Percentiles rank a stretch among this genome's conserved stretches.
These are phyloP conservation scores for Polydrusus tereticollis DNA, from an alignment of 2,888 invertebrate genomes.

Conservation along the genomic window DNA sequence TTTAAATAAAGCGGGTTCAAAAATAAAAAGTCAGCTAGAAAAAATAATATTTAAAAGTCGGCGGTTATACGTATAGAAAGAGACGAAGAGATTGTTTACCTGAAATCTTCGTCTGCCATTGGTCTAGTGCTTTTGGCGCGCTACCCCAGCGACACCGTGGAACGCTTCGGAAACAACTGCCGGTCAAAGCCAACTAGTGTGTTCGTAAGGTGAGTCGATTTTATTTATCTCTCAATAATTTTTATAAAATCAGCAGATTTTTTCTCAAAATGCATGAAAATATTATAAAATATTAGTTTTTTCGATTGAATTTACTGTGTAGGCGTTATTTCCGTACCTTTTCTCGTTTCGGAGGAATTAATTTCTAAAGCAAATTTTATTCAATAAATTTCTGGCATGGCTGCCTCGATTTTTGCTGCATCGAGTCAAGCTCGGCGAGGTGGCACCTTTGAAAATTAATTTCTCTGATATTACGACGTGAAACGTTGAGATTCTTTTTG, in stretches of 20 bases:
- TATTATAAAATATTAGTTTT: constrained; percentile 65
- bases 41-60: constrained; percentile 33
- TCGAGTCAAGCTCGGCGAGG: constrained; percentile 53
- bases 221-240: constrained; percentile 62
- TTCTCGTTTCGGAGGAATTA: constrained; percentile 59
- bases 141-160: constrained; percentile 61
- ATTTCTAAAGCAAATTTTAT: constrained; percentile 57
- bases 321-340: constrained; percentile 51
- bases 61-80: constrained; percentile 36
- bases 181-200: constrained; percentile 52
- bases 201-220: constrained; percentile 61
- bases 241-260: constrained; percentile 64
- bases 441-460: constrained; percentile 63
- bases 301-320: constrained; percentile 62
- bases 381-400: constrained; percentile 62
- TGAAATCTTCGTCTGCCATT: constrained; percentile 53
- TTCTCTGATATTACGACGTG: constrained; percentile 52
- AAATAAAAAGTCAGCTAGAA: constrained; percentile 21
- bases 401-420: constrained; percentile 59
- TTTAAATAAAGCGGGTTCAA: background rate
- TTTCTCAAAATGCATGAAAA: constrained; percentile 57
- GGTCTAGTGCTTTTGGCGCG: constrained; percentile 64
- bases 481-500: constrained; percentile 45
- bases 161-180: constrained; percentile 60
- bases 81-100: constrained; percentile 40